These are phyloP conservation scores for Condylostylus longicornis DNA, from an alignment of 1,140 invertebrate species.

Conservation along the genomic window DNA sequence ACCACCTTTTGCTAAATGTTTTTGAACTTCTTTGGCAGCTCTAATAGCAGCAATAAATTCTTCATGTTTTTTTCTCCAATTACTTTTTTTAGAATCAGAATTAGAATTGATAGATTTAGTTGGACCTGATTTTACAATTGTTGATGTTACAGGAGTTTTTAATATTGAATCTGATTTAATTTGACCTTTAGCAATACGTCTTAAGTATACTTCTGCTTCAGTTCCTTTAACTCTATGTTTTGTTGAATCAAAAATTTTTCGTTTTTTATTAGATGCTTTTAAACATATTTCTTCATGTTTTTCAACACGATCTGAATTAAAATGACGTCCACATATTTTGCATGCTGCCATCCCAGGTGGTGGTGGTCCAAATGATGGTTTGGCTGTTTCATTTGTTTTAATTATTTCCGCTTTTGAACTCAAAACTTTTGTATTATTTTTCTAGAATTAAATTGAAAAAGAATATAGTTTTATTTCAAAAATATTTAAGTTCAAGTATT, in stretches of 20 bases:
- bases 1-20: conserved; percentile 69
- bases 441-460: too few relatives aligned
- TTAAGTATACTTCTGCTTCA: conserved; percentile 62
- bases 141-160: conserved; percentile 18
- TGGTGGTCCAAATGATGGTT: conserved; percentile 8
- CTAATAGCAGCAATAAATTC: conserved; percentile 81
- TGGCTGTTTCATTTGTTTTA: conserved; percentile 6
- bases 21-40: conserved; percentile 75
- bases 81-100: conserved; percentile 41
- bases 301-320: conserved; percentile 59
- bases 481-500: too few relatives aligned
- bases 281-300: conserved; percentile 72
- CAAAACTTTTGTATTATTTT: too few relatives aligned
- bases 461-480: too few relatives aligned
- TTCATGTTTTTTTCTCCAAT: conserved; percentile 86
- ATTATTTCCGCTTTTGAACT: too few relatives aligned
- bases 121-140: conserved; percentile 10
- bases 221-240: conserved; percentile 73
- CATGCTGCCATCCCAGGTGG: conserved; percentile 36
- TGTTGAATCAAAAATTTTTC: conserved; percentile 73
- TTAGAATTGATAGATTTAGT: conserved; percentile 9
- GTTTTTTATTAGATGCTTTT: conserved; percentile 56
- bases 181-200: not conserved
- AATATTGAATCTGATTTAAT: too few relatives aligned
- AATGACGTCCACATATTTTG: conserved; percentile 52